phyloP scores from a whole-genome alignment of 2,113 vertebrate genomes.

The Dicrurus megarhynchus region DNA sequence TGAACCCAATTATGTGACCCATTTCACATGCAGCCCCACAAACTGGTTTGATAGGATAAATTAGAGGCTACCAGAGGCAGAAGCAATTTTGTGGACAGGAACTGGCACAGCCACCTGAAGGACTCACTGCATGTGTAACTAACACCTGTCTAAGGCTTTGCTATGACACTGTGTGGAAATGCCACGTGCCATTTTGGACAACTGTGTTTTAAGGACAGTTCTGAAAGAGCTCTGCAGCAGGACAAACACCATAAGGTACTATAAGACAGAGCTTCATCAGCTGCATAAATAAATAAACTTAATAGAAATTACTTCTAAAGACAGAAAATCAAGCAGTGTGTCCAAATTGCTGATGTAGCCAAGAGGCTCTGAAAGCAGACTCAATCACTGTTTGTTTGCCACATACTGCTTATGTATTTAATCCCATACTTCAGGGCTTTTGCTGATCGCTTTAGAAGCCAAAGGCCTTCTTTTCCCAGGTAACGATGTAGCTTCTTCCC shows the following conservation, averaged over 20 bases:
- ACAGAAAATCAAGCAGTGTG: neutral
- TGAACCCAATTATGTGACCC: neutral
- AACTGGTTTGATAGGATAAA: slow-evolving; percentile 30
- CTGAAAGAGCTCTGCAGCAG: neutral
- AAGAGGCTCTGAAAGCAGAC: neutral
- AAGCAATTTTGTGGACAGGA: neutral
- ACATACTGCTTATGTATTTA: neutral
- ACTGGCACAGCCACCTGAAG: neutral
- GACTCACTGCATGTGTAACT: neutral
- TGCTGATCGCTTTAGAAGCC: neutral
- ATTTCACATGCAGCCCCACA: neutral
- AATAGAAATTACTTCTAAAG: neutral
- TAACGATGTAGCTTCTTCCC: neutral
- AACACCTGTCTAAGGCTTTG: neutral
- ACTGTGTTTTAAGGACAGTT: neutral
- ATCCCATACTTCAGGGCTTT: neutral
- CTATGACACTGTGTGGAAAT: neutral
- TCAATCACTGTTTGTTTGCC: neutral
- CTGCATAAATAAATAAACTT: neutral
- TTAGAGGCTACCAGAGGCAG: neutral
- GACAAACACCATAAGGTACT: neutral
- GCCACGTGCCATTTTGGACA: neutral
- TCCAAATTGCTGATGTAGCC: neutral
- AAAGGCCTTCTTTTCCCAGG: neutral
- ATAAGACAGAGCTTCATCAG: neutral